Conservation (phyloP, 2,113 vertebrate genomes). For the Columbina picui region DNA sequence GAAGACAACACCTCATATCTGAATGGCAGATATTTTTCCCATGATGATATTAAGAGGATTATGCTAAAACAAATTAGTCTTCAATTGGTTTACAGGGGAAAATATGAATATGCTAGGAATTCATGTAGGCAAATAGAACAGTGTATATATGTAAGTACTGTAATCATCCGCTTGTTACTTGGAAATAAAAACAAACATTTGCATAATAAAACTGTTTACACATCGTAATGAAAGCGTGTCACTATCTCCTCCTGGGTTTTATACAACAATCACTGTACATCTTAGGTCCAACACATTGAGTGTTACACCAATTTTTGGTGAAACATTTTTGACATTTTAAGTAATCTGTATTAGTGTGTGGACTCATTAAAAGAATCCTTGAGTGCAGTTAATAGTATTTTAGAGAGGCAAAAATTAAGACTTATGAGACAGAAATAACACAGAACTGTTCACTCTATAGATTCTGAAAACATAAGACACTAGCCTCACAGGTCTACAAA, state of each 20-base stretch:
- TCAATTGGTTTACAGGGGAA: background rate
- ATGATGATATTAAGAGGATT: background rate
- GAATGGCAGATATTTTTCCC: background rate
- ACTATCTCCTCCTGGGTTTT: background rate
- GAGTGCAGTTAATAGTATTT: background rate
- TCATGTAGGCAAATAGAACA: background rate
- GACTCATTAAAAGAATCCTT: background rate
- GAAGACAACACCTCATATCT: background rate
- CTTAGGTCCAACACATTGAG: background rate
- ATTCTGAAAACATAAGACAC: slow-evolving; percentile 5
- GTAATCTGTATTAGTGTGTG: background rate
- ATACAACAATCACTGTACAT: background rate
- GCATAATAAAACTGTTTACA: background rate
- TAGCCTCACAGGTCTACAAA: slow-evolving; percentile 34
- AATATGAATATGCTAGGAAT: background rate
- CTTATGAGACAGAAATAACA: background rate
- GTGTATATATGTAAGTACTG: background rate
- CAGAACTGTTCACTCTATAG: background rate
- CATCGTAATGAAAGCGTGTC: background rate
- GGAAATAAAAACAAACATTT: slow-evolving; percentile 22
- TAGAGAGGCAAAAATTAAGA: background rate
- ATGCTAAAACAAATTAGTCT: background rate
- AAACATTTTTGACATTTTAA: background rate
- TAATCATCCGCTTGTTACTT: slow-evolving; percentile 4
- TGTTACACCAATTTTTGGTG: background rate